Evolutionary conservation across 2,797 vertebrate genomes (phyloP).

Genomic region (Ibycter americanus): DNA sequence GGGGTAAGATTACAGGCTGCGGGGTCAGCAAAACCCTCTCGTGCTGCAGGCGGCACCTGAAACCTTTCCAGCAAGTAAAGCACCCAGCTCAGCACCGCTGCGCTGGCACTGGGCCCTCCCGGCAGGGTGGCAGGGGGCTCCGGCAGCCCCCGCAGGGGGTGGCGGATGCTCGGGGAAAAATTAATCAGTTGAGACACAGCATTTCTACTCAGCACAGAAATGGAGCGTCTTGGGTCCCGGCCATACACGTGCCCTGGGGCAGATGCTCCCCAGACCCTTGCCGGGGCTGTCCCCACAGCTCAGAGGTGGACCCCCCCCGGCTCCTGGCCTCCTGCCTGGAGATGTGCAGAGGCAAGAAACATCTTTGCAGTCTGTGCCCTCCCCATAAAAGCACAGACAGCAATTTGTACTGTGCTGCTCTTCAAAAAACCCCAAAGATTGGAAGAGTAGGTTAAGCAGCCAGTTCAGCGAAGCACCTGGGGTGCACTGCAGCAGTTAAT

Average conservation of each 20-base stretch:
- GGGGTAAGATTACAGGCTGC: neutral
- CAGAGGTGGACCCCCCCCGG: accelerated
- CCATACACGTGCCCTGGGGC: accelerated
- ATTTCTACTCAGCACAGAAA: neutral
- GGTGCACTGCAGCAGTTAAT: neutral
- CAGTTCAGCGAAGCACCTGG: neutral
- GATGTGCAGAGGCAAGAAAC: neutral
- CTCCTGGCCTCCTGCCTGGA: accelerated
- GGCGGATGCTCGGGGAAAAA: neutral
- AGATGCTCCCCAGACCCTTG: neutral
- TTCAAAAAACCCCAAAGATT: neutral
- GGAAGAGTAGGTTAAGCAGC: neutral
- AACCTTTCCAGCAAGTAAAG: neutral
- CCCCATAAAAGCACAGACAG: neutral
- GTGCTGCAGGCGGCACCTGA: neutral
- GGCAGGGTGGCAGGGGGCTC: neutral
- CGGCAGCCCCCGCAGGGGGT: neutral
- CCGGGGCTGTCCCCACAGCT: neutral
- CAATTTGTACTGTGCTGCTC: neutral
- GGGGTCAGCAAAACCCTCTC: neutral
- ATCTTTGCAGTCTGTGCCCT: neutral
- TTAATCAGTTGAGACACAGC: accelerated
- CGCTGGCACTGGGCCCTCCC: neutral
- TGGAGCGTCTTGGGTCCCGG: neutral
- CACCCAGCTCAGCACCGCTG: accelerated